A percentile compares a stretch with the other conserved stretches of the same genome.
phyloP scores from a whole-genome alignment of 2,888 invertebrate species.

The Cyrtodaria siliqua region DNA sequence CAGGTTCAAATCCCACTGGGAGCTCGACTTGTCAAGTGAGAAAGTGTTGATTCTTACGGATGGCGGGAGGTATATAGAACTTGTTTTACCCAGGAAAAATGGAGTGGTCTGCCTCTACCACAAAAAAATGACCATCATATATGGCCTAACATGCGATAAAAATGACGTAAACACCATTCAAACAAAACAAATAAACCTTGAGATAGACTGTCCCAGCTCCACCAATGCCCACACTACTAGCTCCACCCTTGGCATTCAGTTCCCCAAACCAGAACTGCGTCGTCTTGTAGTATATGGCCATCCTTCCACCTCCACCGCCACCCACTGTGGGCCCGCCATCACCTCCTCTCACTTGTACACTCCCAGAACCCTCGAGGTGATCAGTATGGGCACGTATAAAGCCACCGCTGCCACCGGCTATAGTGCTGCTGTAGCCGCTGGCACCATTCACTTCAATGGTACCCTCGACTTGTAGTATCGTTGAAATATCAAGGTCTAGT shows the following conservation, averaged over 20 bases:
- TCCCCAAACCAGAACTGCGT: conserved; percentile 71
- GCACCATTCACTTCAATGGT: conserved; percentile 66
- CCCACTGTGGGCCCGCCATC: conserved; percentile 56
- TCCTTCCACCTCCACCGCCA: conserved; percentile 74
- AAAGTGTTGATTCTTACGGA: too few relatives aligned
- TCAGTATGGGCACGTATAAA: conserved; percentile 61
- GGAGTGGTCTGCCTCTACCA: too few relatives aligned
- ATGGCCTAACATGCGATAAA: too few relatives aligned
- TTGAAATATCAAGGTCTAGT: conserved; percentile 55
- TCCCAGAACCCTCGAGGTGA: conserved; percentile 72
- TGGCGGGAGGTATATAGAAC: too few relatives aligned
- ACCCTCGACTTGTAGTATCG: conserved; percentile 70
- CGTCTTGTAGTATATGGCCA: conserved; percentile 68
- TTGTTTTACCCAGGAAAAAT: too few relatives aligned
- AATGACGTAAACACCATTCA: too few relatives aligned
- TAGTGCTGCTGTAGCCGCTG: conserved; percentile 25
- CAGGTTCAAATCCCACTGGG: too few relatives aligned
- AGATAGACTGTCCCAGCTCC: conserved; percentile 77
- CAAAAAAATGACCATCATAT: too few relatives aligned
- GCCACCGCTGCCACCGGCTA: conserved; percentile 77
- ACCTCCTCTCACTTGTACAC: conserved; percentile 71
- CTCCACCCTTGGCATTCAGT: conserved; percentile 69
- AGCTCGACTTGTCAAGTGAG: too few relatives aligned
- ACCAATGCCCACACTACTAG: conserved; percentile 52
- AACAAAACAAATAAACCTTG: too few relatives aligned